These are phyloP conservation scores for Acronicta leporina DNA, from an alignment of 2,888 invertebrate genomes.

Conservation along the genomic window DNA sequence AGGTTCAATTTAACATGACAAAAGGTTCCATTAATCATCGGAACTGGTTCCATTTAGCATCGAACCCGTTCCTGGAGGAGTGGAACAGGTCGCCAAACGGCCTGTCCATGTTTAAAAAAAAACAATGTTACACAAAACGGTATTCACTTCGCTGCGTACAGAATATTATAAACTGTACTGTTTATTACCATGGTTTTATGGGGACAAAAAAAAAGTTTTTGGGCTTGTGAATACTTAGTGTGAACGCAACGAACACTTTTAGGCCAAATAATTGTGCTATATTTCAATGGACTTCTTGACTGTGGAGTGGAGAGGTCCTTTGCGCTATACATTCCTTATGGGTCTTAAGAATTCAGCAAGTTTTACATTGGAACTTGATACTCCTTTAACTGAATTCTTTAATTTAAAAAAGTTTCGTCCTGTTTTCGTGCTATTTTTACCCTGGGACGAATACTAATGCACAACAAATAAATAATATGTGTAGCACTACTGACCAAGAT, in stretches of 20 bases:
- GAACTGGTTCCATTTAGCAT: slow-evolving; percentile 29
- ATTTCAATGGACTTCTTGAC: background rate
- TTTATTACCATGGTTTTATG: slow-evolving; percentile 26
- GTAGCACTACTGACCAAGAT: no score
- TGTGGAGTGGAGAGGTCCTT: no score
- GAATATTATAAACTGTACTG: slow-evolving; percentile 35
- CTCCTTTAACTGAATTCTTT: no score
- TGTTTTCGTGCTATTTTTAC: no score
- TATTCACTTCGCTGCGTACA: slow-evolving; percentile 26
- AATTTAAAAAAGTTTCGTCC: no score
- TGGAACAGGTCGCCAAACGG: slow-evolving; percentile 47
- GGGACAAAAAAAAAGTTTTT: slow-evolving; percentile 19
- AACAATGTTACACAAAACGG: slow-evolving; percentile 50
- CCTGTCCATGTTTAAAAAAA: slow-evolving; percentile 43
- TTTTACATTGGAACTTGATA: no score
- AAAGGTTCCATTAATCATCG: background rate
- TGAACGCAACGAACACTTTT: no score
- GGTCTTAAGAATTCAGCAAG: no score
- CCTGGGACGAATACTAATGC: no score
- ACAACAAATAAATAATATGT: no score
- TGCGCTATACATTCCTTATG: no score
- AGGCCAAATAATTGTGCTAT: background rate
- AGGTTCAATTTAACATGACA: background rate
- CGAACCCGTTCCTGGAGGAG: slow-evolving; percentile 47
- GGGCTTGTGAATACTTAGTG: background rate